Percentiles rank a stretch among this genome's conserved stretches.
Evolutionary conservation across 2,113 vertebrate genomes (phyloP).

Genomic region (Eublepharis macularius): DNA sequence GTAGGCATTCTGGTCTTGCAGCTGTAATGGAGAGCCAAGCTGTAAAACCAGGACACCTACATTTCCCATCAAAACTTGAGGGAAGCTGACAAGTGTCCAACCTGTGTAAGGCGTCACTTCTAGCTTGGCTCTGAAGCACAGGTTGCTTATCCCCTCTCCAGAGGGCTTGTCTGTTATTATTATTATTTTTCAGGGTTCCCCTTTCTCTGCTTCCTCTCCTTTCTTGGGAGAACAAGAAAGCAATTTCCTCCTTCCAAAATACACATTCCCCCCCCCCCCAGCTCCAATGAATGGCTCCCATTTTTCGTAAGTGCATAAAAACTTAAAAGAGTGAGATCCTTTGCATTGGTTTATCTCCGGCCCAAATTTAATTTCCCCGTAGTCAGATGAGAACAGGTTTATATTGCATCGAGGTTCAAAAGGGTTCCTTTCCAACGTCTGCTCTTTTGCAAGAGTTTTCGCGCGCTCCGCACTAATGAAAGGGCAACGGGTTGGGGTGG

Average conservation of each 20-base stretch:
- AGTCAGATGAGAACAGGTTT: constrained; percentile 22
- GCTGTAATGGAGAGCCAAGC: no score
- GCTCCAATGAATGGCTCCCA: background rate
- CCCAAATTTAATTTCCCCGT: constrained; percentile 36
- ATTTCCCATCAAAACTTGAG: no score
- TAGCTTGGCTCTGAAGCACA: no score
- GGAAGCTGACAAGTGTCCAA: no score
- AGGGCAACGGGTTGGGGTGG: constrained; percentile 20
- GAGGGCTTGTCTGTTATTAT: background rate
- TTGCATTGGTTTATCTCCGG: constrained; percentile 26
- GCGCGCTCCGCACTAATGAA: constrained; percentile 45
- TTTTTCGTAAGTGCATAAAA: constrained; percentile 4
- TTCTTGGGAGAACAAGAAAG: background rate
- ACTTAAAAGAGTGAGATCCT: background rate
- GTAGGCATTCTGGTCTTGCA: no score
- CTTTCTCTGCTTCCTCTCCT: background rate
- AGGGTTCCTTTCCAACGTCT: constrained; percentile 5
- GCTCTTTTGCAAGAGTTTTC: constrained; percentile 22
- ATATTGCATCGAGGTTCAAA: constrained; percentile 37
- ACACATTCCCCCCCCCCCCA: background rate
- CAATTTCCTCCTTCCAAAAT: constrained; percentile 1
- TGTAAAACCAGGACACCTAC: no score
- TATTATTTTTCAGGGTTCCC: background rate
- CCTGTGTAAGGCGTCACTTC: no score
- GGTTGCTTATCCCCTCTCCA: background rate